Evolutionary conservation across 1,140 invertebrate genomes (phyloP).

Genomic region (Leptinotarsa defecta): DNA sequence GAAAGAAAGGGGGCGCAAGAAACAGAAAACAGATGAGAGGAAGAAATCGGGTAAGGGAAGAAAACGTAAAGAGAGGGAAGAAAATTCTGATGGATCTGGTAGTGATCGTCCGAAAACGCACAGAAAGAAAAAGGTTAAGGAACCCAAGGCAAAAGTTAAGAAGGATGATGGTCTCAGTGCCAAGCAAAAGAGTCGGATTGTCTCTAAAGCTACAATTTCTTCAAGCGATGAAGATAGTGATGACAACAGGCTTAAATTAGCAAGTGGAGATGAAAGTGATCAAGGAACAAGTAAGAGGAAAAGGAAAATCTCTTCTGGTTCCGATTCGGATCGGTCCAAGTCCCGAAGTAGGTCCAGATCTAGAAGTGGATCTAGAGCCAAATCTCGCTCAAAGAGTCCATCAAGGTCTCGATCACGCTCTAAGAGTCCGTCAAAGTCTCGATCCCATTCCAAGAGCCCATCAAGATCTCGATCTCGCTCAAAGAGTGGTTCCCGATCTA

Average conservation of each 20-base stretch:
- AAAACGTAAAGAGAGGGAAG: slow-evolving; percentile 55
- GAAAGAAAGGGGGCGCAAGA: slow-evolving; percentile 59
- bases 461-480: slow-evolving; percentile 28
- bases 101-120: slow-evolving; percentile 68
- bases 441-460: slow-evolving; percentile 24
- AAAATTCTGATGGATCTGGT: slow-evolving; percentile 56
- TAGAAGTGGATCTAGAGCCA: slow-evolving; percentile 28
- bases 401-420: slow-evolving; percentile 17
- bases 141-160: slow-evolving; percentile 47
- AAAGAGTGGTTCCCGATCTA: slow-evolving; percentile 21
- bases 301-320: slow-evolving; percentile 58
- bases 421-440: slow-evolving; percentile 23
- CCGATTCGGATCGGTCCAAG: slow-evolving; percentile 50
- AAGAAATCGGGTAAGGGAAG: slow-evolving; percentile 51
- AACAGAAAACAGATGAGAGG: slow-evolving; percentile 50
- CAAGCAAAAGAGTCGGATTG: slow-evolving; percentile 85
- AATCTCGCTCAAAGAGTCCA: slow-evolving; percentile 27
- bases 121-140: slow-evolving; percentile 54
- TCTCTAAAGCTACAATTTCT: slow-evolving; percentile 94
- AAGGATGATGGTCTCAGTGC: slow-evolving; percentile 71
- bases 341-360: slow-evolving; percentile 45
- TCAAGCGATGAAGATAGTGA: slow-evolving; percentile 92
- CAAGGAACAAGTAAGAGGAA: slow-evolving; percentile 58
- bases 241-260: slow-evolving; percentile 62
- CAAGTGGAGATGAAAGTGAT: slow-evolving; percentile 64